Percentiles rank a stretch among this genome's conserved stretches.
Evolutionary conservation across 2,888 invertebrate species (phyloP).

Genomic region (Melieria picta): DNA sequence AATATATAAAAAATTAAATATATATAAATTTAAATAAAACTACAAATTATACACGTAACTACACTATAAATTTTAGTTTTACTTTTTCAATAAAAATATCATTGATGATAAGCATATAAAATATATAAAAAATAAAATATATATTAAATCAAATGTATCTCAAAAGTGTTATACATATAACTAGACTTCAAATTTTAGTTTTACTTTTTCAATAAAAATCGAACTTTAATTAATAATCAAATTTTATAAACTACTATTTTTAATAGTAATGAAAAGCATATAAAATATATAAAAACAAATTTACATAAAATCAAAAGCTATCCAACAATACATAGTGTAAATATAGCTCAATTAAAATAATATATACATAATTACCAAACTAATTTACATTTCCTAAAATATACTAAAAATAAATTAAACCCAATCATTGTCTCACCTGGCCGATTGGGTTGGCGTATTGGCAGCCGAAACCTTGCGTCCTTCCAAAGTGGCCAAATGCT

Average conservation of each 20-base stretch:
- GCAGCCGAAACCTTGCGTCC: slow-evolving; percentile 89
- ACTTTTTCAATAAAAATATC: no score
- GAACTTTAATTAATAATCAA: no score
- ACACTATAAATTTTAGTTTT: neutral
- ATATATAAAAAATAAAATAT: no score
- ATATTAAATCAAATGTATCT: neutral
- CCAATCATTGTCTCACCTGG: slow-evolving; percentile 70
- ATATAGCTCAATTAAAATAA: no score
- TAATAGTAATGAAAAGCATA: no score
- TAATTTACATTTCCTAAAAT: no score
- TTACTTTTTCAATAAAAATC: neutral
- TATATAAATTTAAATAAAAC: neutral
- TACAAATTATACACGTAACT: neutral
- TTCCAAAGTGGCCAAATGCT: slow-evolving; percentile 92
- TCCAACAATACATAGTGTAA: neutral
- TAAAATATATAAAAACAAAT: no score
- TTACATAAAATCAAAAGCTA: neutral
- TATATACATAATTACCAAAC: no score
- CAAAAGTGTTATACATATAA: neutral
- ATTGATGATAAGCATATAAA: no score
- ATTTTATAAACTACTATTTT: no score
- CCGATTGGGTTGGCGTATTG: slow-evolving; percentile 86
- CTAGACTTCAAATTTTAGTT: slow-evolving; percentile 2
- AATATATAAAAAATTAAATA: neutral
- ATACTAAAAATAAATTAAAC: no score